Evolutionary conservation across 2,888 invertebrate genomes (phyloP), one percentile per base, ranked within the genome.

Genomic region (Dendrolimus pini): DNA sequence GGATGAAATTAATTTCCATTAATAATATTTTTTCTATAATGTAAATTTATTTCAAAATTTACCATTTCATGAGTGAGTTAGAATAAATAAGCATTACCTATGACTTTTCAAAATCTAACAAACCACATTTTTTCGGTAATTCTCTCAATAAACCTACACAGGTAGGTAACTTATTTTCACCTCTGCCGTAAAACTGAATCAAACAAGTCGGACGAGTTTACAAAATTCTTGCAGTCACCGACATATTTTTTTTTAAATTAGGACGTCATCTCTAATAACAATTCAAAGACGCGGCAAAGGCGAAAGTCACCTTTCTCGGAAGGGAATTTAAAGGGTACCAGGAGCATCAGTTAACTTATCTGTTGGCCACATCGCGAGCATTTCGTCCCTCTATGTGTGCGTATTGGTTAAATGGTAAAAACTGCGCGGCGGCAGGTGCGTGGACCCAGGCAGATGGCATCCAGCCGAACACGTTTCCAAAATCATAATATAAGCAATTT

Each of bases 371-470:
- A 63, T 66, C 67, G 65, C 57, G 55, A 58, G 57, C 56, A 59
- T 63, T 56, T 59, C 53, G 60, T 60, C 30, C 61, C 59, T 30
- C 53, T 55, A 57, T 61, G 62, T 66, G 64, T 66, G 68, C 65
- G 68, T 68, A 67, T 69, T 69, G 63, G 70, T 77, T 78, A 82
- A 80, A 82, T 69, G 63, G 70, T 77, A 79, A 82, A 80, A 82
- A 79, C 71, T 65, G 68, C 67, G 58, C 66, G 63, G 67, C 68
- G 72, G 77, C 80, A 83, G 82, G 82, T 82, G 82, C 75, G 69
- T 62, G 61, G 47, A 47, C 47, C 12, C 47, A 71, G 72, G 77
- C 82, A 83, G 84, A 83, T 83, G 84, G 72, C 59, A 54, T 66
- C 67, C 62, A 69, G 67, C 68, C 68, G 72, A 72, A 69, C 69